Percentiles rank a stretch among this genome's conserved stretches.
phyloP scores from a whole-genome alignment of 2,888 invertebrate species.

The Eupithecia centaureata region DNA sequence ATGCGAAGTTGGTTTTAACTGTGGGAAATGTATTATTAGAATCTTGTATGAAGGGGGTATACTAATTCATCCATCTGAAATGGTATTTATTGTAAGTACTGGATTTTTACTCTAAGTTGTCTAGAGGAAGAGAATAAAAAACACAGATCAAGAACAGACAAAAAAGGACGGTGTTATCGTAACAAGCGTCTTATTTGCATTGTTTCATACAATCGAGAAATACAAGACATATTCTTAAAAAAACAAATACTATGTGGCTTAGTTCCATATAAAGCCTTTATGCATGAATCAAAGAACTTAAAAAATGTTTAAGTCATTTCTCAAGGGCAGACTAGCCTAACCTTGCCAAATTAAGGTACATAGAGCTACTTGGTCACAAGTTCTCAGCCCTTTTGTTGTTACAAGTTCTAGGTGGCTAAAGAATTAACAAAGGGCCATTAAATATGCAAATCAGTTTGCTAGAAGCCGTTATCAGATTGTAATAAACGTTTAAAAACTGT shows the following conservation, averaged over 20 bases:
- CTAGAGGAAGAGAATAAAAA: too few relatives aligned
- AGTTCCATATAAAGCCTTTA: background rate
- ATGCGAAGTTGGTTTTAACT: conserved; percentile 23
- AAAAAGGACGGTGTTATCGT: too few relatives aligned
- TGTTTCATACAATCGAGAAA: too few relatives aligned
- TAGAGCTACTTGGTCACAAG: background rate
- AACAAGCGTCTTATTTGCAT: too few relatives aligned
- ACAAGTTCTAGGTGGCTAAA: conserved; percentile 34
- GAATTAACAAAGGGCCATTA: conserved; percentile 54
- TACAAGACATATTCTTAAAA: too few relatives aligned
- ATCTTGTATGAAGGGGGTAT: conserved; percentile 11
- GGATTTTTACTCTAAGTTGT: too few relatives aligned
- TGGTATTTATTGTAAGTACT: background rate
- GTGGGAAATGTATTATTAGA: conserved; percentile 23
- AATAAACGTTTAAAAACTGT: conserved; percentile 41
- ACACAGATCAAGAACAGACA: too few relatives aligned
- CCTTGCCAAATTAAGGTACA: conserved; percentile 25
- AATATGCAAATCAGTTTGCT: conserved; percentile 47
- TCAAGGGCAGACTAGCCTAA: conserved; percentile 16
- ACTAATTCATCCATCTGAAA: background rate
- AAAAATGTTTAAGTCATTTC: background rate
- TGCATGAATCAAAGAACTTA: background rate
- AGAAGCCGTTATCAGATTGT: conserved; percentile 43
- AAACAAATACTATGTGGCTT: background rate
- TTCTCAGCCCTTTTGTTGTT: conserved; percentile 52